Percentiles rank a stretch among this genome's conserved stretches.
Evolutionary conservation across 1,140 invertebrate species (phyloP).

Genomic region (Chrysomallon squamiferum): DNA sequence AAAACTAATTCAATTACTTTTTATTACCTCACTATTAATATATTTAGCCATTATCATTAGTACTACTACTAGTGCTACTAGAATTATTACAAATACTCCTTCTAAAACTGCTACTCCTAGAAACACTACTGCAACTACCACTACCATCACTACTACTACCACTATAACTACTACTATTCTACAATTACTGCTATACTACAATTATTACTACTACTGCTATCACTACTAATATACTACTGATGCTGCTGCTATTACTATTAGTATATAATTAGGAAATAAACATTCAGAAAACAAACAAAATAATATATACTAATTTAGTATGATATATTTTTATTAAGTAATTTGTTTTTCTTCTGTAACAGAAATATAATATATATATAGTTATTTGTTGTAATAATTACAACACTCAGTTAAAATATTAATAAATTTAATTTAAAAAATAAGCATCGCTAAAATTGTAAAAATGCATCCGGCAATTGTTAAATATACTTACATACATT

Average conservation of each 20-base stretch:
- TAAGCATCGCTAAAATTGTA: not conserved
- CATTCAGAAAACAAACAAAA: not conserved
- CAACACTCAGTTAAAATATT: not conserved
- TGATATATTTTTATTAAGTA: not conserved
- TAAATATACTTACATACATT: not conserved
- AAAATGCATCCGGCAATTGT: not conserved
- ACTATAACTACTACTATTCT: not conserved
- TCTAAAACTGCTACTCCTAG: not conserved
- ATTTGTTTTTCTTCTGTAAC: not conserved
- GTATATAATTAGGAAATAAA: not conserved
- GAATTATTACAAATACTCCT: not conserved
- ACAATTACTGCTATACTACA: not conserved
- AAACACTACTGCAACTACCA: not conserved
- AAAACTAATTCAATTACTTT: too few relatives aligned
- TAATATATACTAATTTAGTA: not conserved
- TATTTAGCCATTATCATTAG: too few relatives aligned
- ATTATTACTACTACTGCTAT: not conserved
- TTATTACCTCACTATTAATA: too few relatives aligned
- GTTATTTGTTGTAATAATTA: too few relatives aligned
- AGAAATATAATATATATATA: too few relatives aligned
- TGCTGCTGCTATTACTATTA: not conserved
- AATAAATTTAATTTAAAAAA: not conserved
- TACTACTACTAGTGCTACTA: too few relatives aligned
- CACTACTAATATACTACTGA: not conserved
- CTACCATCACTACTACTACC: not conserved